phyloP scores from a whole-genome alignment of 2,888 invertebrate genomes.

The Carcina quercana region DNA sequence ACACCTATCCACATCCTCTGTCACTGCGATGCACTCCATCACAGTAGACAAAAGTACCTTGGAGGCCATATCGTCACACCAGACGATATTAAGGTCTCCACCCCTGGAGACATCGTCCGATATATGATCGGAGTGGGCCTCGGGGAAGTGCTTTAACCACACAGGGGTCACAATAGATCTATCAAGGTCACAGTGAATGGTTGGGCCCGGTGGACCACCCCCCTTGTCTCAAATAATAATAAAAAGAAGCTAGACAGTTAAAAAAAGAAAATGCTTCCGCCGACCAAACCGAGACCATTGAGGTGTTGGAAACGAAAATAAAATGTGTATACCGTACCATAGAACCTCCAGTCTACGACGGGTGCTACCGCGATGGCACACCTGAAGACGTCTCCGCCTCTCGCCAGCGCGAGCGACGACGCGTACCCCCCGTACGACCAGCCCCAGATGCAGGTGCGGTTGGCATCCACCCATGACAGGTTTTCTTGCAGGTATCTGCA shows the following conservation, averaged over 20 bases:
- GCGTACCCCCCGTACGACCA: conserved; percentile 99
- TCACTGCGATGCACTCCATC: no score
- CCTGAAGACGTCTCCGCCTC: conserved; percentile 86
- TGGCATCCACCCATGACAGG: conserved; percentile 83
- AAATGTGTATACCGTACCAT: conserved; percentile 80
- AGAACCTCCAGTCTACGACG: conserved; percentile 96
- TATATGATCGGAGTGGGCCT: no score
- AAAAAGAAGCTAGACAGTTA: background rate
- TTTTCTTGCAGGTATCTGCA: conserved; percentile 77
- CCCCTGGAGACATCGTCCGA: no score
- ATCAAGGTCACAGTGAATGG: no score
- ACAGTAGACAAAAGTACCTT: no score
- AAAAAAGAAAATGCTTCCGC: background rate
- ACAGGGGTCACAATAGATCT: no score
- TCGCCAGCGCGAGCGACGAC: conserved; percentile 89
- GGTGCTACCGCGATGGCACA: conserved; percentile 98
- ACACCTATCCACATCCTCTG: no score
- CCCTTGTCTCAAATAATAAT: no score
- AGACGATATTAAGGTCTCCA: no score
- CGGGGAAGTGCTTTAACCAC: no score
- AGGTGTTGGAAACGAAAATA: background rate
- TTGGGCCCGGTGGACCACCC: no score
- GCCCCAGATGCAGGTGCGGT: conserved; percentile 95
- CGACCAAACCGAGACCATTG: background rate
- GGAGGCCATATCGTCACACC: no score